Percentiles rank a stretch among this genome's conserved stretches.
Evolutionary conservation across 1,140 invertebrate genomes (phyloP).

Genomic region (Drosophila tristis): DNA sequence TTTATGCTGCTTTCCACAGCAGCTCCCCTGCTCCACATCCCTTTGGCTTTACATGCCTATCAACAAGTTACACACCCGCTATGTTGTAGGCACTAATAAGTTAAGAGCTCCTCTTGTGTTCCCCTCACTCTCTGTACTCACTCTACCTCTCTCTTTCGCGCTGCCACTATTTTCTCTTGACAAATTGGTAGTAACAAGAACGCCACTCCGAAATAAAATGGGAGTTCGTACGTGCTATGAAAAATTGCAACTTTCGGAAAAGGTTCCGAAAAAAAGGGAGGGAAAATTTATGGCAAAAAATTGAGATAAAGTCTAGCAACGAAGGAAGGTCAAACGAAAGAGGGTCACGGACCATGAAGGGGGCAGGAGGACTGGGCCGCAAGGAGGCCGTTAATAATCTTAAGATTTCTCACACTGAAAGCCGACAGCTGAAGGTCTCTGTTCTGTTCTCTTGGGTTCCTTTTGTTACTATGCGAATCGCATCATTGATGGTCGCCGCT

Average conservation of each 20-base stretch:
- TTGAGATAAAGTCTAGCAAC: conserved; percentile 1
- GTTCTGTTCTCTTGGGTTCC: conserved; percentile 19
- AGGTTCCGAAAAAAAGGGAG: conserved; percentile 46
- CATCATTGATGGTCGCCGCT: conserved; percentile 48
- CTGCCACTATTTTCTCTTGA: conserved; percentile 57
- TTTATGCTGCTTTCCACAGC: background rate
- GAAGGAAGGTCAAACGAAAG: too few species aligned
- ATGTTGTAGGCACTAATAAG: conserved; percentile 68
- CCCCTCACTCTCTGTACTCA: conserved; percentile 3
- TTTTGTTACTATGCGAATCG: conserved; percentile 27
- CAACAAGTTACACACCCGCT: conserved; percentile 73
- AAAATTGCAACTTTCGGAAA: conserved; percentile 50
- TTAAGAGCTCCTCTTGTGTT: conserved; percentile 56
- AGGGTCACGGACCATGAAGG: background rate
- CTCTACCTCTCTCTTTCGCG: background rate
- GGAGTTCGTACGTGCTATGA: conserved; percentile 61
- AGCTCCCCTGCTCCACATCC: conserved; percentile 16
- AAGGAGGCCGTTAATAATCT: conserved; percentile 38
- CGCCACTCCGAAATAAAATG: conserved; percentile 63
- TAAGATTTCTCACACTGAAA: conserved; percentile 27
- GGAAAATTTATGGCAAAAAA: conserved; percentile 40
- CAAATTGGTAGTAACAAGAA: conserved; percentile 71
- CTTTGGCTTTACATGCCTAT: conserved; percentile 37
- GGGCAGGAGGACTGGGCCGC: background rate
- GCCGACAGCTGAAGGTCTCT: conserved; percentile 53